Evolutionary conservation across 1,140 invertebrate species (phyloP).

Genomic region (Tigriopus japonicus): DNA sequence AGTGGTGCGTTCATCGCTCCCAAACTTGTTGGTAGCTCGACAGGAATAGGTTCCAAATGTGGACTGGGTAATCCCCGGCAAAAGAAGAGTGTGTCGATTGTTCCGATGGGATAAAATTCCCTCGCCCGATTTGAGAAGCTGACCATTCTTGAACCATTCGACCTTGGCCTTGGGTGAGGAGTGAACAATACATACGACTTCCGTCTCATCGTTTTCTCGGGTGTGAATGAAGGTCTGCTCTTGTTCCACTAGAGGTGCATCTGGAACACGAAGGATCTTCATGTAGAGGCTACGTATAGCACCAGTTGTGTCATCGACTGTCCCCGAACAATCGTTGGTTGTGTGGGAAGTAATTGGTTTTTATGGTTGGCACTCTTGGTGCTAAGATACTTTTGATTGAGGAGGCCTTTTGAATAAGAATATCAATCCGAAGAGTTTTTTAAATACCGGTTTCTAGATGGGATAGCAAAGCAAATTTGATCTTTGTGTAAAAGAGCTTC

Average conservation of each 20-base stretch:
- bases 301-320: no score
- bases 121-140: neutral
- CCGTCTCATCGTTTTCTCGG: neutral
- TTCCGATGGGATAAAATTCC: neutral
- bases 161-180: slow-evolving; percentile 1
- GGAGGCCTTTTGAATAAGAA: no score
- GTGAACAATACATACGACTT: slow-evolving; percentile 6
- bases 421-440: no score
- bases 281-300: neutral
- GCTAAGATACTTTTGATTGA: no score
- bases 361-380: no score
- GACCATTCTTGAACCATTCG: slow-evolving; percentile 7
- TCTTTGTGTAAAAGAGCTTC: no score
- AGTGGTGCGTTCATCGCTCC: neutral
- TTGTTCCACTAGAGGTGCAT: slow-evolving; percentile 1
- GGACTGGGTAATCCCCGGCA: neutral
- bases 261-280: neutral
- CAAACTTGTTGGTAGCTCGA: neutral
- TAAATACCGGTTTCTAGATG: no score
- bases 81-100: slow-evolving; percentile 1
- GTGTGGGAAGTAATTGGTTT: no score
- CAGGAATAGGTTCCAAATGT: neutral
- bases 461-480: no score
- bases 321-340: no score
- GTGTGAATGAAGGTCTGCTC: slow-evolving; percentile 12